phyloP scores from a whole-genome alignment of 2,113 vertebrate species.

The Polypterus bichir region DNA sequence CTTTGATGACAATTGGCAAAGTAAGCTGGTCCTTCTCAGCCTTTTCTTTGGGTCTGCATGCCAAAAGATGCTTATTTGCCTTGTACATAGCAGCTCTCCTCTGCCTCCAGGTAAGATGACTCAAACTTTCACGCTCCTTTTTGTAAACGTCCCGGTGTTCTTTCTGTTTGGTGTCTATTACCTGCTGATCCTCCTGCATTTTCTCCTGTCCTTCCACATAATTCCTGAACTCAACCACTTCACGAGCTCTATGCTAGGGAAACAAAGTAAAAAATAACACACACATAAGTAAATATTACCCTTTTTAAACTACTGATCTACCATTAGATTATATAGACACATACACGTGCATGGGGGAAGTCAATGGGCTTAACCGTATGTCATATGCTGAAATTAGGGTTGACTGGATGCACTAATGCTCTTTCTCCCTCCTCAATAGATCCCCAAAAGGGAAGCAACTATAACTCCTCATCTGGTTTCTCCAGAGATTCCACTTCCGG shows the following conservation, averaged over 20 bases:
- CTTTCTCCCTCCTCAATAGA: too few relatives aligned
- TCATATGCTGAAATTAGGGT: neutral
- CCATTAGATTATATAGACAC: neutral
- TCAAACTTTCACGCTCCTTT: conserved; percentile 41
- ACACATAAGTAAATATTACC: neutral
- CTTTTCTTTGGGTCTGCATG: conserved; percentile 47
- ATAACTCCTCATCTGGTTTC: too few relatives aligned
- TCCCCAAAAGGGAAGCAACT: too few relatives aligned
- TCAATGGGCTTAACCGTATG: neutral
- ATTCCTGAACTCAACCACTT: conserved; percentile 76
- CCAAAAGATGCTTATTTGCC: conserved; percentile 37
- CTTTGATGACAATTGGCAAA: conserved; percentile 75
- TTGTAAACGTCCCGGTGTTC: conserved; percentile 57
- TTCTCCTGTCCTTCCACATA: conserved; percentile 55
- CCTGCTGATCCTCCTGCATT: conserved; percentile 48
- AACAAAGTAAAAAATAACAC: conserved; percentile 6
- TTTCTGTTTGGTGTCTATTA: conserved; percentile 60
- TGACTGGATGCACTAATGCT: too few relatives aligned
- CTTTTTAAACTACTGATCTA: neutral
- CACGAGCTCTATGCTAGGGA: conserved; percentile 67
- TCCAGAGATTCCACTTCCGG: too few relatives aligned
- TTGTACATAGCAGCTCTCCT: conserved; percentile 47
- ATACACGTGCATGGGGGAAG: neutral
- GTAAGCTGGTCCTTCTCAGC: conserved; percentile 27
- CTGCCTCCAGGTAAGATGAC: conserved; percentile 66